Conservation (phyloP, 1,140 invertebrate species). For the Maconellicoccus hirsutus region DNA sequence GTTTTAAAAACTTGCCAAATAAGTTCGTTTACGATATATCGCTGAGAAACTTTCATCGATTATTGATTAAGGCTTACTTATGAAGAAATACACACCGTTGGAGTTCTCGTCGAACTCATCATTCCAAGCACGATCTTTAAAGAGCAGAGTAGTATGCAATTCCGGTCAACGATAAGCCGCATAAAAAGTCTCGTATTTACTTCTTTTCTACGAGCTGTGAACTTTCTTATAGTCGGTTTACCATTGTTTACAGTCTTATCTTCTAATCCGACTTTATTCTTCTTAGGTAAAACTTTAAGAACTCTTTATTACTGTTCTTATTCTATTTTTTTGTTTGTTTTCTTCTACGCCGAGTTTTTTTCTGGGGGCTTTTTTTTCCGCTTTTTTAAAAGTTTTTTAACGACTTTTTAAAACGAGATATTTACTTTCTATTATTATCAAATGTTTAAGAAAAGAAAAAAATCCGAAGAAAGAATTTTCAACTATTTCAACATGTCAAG, state of each 20-base stretch:
- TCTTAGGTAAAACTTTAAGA: conserved; percentile 15
- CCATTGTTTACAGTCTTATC: conserved; percentile 16
- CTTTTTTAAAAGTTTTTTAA: not conserved
- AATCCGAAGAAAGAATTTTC: too few relatives aligned
- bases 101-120: not conserved
- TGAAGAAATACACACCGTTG: too few relatives aligned
- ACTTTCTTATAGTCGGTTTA: conserved; percentile 15
- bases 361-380: not conserved
- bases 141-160: not conserved
- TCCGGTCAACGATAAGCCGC: not conserved
- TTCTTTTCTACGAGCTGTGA: conserved; percentile 1
- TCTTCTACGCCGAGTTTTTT: not conserved
- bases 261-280: conserved; percentile 16
- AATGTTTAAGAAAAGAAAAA: not conserved
- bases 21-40: not conserved
- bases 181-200: conserved; percentile 9
- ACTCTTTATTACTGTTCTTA: conserved; percentile 17
- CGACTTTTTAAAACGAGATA: conserved; percentile 4
- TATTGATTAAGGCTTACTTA: not conserved
- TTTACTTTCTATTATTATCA: not conserved
- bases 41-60: not conserved
- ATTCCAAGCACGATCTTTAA: conserved; percentile 14
- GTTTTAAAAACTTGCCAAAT: conserved; percentile 9
- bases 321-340: not conserved
- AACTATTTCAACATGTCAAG: too few relatives aligned